Base-by-base conservation (phyloP, 1,140 invertebrate genomes). In the Drosophila nigrodunni region DNA sequence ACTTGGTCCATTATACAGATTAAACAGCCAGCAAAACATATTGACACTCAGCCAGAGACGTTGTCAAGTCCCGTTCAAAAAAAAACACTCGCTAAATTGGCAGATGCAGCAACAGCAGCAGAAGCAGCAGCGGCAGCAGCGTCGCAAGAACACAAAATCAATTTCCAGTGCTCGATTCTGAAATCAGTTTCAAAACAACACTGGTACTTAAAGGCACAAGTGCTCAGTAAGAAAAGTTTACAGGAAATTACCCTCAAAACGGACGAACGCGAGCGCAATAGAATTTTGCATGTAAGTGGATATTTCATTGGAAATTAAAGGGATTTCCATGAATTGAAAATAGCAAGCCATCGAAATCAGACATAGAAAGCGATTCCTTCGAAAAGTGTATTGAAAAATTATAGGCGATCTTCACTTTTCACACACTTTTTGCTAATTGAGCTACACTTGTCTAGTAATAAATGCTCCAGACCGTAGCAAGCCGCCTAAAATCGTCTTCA, bases 101-200 rank as follows among this genome's bases (percentile, higher is more conserved):
- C 79, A 82, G 68, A 88, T 82, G 83, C 65, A 69, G 35, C 72
- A 55, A 35, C 60, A 50, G 34, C 62, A 58, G 35, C 72, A 55
- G 39, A 55, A 50, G 34, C 62, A 61, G 54, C 62, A 39, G 46
- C 67, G 39, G 30, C 54, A 46, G 54, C 43, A 54, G 10, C 37
- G 9, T 50, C 21, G 52, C 35, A 55, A 18, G 3, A 68, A 35
- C 25, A 30, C 44, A 68, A 57, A 64, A 60, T 44, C 65, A 25
- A 43, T 65, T 54, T 58, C 44, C 61, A 52, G 41, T 54, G 49
- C 61, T 66, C 65, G n/a, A 47, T 58, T 18, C 25, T 54, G 9
- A 57, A 80, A 62, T 77, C 65, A 88, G 73, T 87, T 71, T 71
- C 39, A 47, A 55, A 65, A 50, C 80, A 46, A 11, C 80, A 55